These are phyloP conservation scores for Drosophila biarmipes DNA, from an alignment of 1,140 invertebrate species.

Conservation along the genomic window DNA sequence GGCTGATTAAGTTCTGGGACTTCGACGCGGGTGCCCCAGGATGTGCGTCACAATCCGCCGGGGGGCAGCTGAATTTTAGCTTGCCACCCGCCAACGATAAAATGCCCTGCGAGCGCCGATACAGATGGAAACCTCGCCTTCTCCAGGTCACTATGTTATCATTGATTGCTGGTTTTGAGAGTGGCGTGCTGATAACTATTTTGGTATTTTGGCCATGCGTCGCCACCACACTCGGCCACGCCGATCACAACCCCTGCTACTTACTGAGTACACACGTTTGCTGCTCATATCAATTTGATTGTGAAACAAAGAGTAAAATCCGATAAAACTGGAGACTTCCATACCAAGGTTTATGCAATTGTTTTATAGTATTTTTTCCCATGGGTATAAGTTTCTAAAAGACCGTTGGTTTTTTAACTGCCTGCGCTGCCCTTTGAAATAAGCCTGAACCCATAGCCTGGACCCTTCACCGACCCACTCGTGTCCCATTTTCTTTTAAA, in stretches of 20 bases:
- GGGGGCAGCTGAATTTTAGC: conserved; percentile 1
- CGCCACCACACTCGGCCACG: neutral
- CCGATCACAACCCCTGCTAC: neutral
- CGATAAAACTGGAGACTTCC: conserved; percentile 31
- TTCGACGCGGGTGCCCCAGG: conserved; percentile 67
- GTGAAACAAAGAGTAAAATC: conserved; percentile 38
- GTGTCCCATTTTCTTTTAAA: conserved; percentile 11
- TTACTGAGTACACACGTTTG: conserved; percentile 10
- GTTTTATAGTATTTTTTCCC: no score
- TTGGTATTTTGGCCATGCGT: neutral
- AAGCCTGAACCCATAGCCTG: no score
- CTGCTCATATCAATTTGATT: conserved; percentile 38
- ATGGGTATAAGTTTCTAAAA: no score
- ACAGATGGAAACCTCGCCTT: conserved; percentile 50
- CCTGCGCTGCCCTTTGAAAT: no score
- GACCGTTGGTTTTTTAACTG: no score
- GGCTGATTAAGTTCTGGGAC: conserved; percentile 79
- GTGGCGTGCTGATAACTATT: conserved; percentile 10
- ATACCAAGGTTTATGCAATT: neutral
- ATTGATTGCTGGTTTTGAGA: neutral
- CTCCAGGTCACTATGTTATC: conserved; percentile 50
- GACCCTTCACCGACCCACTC: neutral
- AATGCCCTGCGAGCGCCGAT: conserved; percentile 55
- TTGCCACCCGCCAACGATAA: conserved; percentile 23
- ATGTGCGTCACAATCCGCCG: conserved; percentile 8